Base-by-base conservation (phyloP, 30 jellyfish, hydroid and myxozoan genomes). In the Cassiopea andromeda region DNA sequence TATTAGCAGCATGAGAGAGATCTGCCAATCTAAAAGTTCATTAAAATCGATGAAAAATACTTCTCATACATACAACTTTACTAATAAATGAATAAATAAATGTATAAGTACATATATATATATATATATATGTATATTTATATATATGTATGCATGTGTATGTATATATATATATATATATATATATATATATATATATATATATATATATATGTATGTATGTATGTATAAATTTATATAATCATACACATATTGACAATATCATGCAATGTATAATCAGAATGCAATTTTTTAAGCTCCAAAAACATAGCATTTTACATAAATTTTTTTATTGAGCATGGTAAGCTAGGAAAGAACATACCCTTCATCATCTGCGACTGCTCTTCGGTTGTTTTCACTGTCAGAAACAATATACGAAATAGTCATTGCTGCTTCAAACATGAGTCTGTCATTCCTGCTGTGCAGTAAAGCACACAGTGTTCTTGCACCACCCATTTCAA, bases 361-460 rank as follows among this genome's bases (percentile, higher is more conserved):
- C 99, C 99, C 99, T 66, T 87, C 94, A 19, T 95, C 98, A 48
- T 95, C 94, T 3, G 93, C 97, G 38, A 95, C 87, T 8, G 99
- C 99, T 67, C 87, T 97, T 61, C 96, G 80, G 95, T 95, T 95
- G 78, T 61, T 78, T 18, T 95, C 99, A 82, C 98, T 95, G 84
- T 91, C 98, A 12, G 99, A 94, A 2, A 95, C 99, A 46, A 95
- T 95, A 78, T 85, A 95, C 1, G 99, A 95, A 54, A 95, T 95
- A 3, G 99, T 97, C 99, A 95, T 95, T n/a, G 95, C 99, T 1
- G 99, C 98, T 72, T 95, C 99, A 38, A 85, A 89, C 97, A 95
- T 82, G 45, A 95, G 59, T 38, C 97, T 93, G 48, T 95, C 97
- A 64, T 97, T 95, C 43, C 87, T 88, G 90, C 97, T 90, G 81